phyloP scores from a whole-genome alignment of 2,797 vertebrate species.

The Gallinago solitaria region DNA sequence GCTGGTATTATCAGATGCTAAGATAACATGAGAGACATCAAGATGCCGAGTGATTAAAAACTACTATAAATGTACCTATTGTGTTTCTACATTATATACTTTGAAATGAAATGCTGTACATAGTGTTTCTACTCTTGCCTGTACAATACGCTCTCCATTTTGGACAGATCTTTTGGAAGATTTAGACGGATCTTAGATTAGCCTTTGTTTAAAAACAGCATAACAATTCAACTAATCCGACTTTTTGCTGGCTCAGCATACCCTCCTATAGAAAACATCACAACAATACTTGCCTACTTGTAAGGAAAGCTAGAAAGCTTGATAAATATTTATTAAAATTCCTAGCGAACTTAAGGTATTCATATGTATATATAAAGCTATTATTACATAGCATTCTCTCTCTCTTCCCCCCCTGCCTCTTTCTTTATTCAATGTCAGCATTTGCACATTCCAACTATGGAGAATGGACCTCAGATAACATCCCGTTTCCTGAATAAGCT shows the following conservation, averaged over 20 bases:
- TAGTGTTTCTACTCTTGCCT: not conserved
- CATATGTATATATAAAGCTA: not conserved
- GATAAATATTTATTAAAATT: not conserved
- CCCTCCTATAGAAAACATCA: not conserved
- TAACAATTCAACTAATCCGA: not conserved
- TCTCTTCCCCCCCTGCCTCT: not conserved
- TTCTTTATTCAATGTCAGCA: slow-evolving; percentile 68
- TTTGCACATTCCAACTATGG: slow-evolving; percentile 83
- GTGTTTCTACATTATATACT: not conserved
- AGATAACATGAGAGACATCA: not conserved
- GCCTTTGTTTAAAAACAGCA: not conserved
- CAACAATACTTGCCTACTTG: not conserved
- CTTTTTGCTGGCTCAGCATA: not conserved
- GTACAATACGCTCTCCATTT: not conserved
- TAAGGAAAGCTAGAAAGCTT: not conserved
- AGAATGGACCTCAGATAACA: slow-evolving; percentile 79
- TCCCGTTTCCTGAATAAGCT: slow-evolving; percentile 82
- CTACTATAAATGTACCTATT: not conserved
- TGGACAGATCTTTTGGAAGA: not conserved
- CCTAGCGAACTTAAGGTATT: not conserved
- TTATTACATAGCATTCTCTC: not conserved
- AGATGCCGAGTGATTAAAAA: not conserved
- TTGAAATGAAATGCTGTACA: not conserved
- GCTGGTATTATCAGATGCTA: not conserved
- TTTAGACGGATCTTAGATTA: not conserved